These are phyloP conservation scores for Alcedo atthis DNA, from an alignment of 2,797 vertebrate species.

Conservation along the genomic window DNA sequence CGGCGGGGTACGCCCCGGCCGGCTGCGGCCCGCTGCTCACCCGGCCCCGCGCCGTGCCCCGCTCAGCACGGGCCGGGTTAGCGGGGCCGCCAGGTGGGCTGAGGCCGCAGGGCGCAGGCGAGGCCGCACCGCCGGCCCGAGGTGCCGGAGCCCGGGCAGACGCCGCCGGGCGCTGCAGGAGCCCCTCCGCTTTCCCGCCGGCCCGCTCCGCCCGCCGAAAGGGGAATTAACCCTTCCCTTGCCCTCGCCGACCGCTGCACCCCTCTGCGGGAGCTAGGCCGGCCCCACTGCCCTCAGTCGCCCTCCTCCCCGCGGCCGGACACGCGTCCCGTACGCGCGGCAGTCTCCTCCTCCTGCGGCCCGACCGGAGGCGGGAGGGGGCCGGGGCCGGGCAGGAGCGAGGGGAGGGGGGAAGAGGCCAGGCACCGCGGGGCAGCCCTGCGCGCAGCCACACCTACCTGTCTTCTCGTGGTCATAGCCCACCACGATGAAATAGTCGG, in stretches of 20 bases:
- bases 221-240: background rate
- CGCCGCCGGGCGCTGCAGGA: background rate
- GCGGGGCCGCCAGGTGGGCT: background rate
- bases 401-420: conserved; percentile 51
- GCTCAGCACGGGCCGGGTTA: background rate
- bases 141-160: background rate
- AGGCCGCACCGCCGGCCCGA: background rate
- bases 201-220: background rate
- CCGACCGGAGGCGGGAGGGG: conserved; percentile 37
- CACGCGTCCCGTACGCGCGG: background rate
- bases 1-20: background rate
- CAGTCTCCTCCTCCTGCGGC: conserved; percentile 55
- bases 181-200: background rate
- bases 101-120: background rate
- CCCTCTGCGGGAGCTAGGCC: background rate
- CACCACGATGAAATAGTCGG: conserved; percentile 96
- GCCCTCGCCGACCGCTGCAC: background rate
- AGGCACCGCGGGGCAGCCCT: conserved; percentile 33
- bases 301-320: background rate
- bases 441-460: conserved; percentile 80
- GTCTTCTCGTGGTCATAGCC: conserved; percentile 95
- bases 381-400: conserved; percentile 10
- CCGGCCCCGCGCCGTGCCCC: background rate
- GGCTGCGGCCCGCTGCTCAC: background rate
- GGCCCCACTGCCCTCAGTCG: background rate